A percentile compares a stretch with the other conserved stretches of the same genome.
phyloP scores from a whole-genome alignment of 2,113 vertebrate genomes.

The Protobothrops flavoviridis region DNA sequence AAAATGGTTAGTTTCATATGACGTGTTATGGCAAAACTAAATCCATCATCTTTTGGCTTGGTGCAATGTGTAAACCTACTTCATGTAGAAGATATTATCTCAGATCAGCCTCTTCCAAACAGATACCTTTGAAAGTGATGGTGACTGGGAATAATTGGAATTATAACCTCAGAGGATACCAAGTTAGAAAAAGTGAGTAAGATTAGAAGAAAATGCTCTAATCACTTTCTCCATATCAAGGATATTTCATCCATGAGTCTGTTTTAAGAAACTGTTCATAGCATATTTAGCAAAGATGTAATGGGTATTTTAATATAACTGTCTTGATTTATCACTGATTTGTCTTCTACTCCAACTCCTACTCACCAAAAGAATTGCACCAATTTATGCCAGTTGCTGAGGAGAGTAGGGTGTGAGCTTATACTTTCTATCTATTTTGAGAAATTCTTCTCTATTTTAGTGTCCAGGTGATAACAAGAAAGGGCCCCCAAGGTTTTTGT shows the following conservation, averaged over 20 bases:
- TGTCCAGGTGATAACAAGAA: not conserved
- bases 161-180: not conserved
- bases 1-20: not conserved
- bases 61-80: not conserved
- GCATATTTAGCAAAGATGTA: not conserved
- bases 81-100: not conserved
- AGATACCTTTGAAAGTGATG: not conserved
- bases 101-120: not conserved
- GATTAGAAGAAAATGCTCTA: not conserved
- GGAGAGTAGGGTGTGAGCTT: not conserved
- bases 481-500: rapidly evolving
- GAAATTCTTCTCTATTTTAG: not conserved
- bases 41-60: not conserved
- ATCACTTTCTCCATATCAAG: not conserved
- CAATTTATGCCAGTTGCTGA: not conserved
- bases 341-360: not conserved
- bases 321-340: not conserved
- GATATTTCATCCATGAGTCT: not conserved
- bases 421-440: not conserved
- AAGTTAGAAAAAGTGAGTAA: not conserved
- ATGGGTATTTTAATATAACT: not conserved
- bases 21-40: not conserved
- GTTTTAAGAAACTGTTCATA: not conserved
- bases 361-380: not conserved
- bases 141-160: not conserved